Evolutionary conservation across 2,797 vertebrate species (phyloP), one percentile per base, ranked within the genome.

Genomic region (Coracias cyanogaster): DNA sequence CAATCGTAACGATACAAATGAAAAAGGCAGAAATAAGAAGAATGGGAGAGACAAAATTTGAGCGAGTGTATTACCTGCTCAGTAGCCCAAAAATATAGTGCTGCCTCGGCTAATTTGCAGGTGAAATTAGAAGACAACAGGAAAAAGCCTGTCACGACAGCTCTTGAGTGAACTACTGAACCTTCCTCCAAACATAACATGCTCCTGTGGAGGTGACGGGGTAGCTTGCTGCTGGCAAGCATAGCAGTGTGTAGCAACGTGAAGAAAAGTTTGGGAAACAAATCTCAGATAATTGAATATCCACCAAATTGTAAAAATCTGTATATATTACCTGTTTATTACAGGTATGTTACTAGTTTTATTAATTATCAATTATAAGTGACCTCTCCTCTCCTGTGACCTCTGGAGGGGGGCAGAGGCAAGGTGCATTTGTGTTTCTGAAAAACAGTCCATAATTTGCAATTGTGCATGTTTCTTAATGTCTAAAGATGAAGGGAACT

Each of bases 81-180:
- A 37, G 1, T 19, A 79, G 15, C 60, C 57, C 5, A 13, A 31
- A 58, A 49, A 7, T 9, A 9, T 7, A 31, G 39, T n/a, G 28
- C 29, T 39, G 19, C 24, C 41, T n/a, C 58, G 37, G 45, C 15
- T 71, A n/a, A 76, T 48, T 49, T 69, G 15, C 25, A 45, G 77
- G n/a, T 54, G 22, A 72, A 52, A 61, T 35, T 1, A 39, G 45
- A 51, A 73, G 41, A 11, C 12, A n/a, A 7, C 8, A 58, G 35
- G 25, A 39, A 54, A 74, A 28, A 33, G 15, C 3, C 37, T 33
- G 7, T 69, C 13, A 14, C 18, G 22, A 4, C 0, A 1, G 37
- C 29, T 71, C 25, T 61, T 21, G 41, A 41, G 12, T 20, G n/a
- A 64, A 7, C 18, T 33, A 5, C 12, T 81, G 51, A 54, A 29